Evolutionary conservation across 2,113 vertebrate genomes (phyloP).

Genomic region (Saguinus midas): DNA sequence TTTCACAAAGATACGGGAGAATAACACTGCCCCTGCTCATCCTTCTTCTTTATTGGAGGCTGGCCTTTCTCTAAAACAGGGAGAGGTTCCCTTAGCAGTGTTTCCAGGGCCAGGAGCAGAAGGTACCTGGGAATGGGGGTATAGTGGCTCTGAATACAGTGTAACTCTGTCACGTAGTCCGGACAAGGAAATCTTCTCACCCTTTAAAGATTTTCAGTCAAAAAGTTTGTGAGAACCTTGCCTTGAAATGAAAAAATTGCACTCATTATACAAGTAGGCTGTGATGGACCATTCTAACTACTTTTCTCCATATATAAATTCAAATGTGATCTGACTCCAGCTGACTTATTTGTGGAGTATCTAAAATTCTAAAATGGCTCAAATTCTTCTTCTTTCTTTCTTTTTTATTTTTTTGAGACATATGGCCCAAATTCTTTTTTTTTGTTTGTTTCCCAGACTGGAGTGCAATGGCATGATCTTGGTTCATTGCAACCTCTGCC

Average conservation of each 20-base stretch:
- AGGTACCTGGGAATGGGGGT: too few relatives aligned
- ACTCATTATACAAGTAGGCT: background rate
- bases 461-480: too few relatives aligned
- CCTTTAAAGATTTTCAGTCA: too few relatives aligned
- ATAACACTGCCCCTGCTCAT: background rate
- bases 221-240: background rate
- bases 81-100: background rate
- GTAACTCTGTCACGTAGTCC: background rate
- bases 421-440: too few relatives aligned
- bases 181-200: background rate
- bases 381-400: too few relatives aligned
- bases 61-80: rapidly evolving
- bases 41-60: background rate
- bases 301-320: background rate
- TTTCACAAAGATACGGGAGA: background rate
- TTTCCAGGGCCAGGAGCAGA: rapidly evolving
- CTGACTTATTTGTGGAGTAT: background rate
- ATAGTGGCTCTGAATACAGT: background rate
- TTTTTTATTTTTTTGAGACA: too few relatives aligned
- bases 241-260: background rate
- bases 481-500: too few relatives aligned
- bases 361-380: background rate
- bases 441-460: too few relatives aligned
- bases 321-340: background rate
- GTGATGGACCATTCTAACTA: too few relatives aligned